phyloP scores from a whole-genome alignment of 64 coral and sea anemone species.

The Anthopleura sola region DNA sequence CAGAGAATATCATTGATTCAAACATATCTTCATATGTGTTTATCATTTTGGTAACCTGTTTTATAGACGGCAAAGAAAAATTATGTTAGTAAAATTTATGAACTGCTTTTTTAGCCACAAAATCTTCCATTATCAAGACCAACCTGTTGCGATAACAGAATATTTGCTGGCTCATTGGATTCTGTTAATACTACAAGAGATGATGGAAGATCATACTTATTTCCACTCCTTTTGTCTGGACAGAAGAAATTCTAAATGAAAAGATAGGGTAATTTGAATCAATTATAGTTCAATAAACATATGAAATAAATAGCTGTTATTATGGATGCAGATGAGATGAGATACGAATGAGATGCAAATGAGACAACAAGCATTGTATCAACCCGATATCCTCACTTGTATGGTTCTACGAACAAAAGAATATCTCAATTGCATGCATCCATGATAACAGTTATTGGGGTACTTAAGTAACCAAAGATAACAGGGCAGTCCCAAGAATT shows the following conservation, averaged over 20 bases:
- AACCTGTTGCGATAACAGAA: conserved; percentile 73
- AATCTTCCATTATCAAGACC: not conserved
- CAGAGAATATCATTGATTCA: conserved; percentile 90
- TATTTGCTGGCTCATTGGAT: conserved; percentile 67
- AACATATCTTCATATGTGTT: conserved; percentile 82
- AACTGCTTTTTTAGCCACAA: not conserved
- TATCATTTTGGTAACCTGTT: conserved; percentile 83
- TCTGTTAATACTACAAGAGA: conserved; percentile 82
- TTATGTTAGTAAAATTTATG: not conserved
- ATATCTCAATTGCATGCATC: too few species aligned
- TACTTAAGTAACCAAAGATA: too few species aligned
- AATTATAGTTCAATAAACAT: not conserved
- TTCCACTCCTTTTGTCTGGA: conserved; percentile 79
- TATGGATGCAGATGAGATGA: too few species aligned
- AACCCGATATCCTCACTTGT: too few species aligned
- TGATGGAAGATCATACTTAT: conserved; percentile 81
- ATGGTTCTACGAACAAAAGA: too few species aligned
- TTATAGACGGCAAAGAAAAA: not conserved
- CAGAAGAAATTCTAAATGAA: conserved; percentile 86
- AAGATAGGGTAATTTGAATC: not conserved
- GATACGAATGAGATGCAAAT: too few species aligned
- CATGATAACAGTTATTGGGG: too few species aligned
- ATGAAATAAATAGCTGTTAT: too few species aligned
- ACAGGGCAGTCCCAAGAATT: too few species aligned
- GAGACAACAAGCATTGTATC: too few species aligned